A percentile compares a stretch with the other conserved stretches of the same genome.
These are phyloP conservation scores for Polietes domitor DNA, from an alignment of 2,888 invertebrate species.

Conservation along the genomic window DNA sequence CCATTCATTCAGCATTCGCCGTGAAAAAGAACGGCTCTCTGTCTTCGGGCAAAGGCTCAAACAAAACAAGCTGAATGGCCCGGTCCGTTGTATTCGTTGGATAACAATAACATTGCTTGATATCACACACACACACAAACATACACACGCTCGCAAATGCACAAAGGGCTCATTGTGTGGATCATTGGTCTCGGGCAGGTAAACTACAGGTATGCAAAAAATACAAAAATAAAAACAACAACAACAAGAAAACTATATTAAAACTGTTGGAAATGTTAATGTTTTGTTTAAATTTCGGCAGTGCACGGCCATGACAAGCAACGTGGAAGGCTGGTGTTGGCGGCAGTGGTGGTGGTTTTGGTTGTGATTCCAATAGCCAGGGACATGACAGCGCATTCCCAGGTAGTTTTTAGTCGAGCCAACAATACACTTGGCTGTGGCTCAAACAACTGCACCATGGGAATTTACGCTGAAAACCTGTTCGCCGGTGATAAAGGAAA, in stretches of 20 bases:
- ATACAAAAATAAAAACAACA: neutral
- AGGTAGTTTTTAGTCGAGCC: neutral
- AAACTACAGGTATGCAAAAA: constrained; percentile 57
- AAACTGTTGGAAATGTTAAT: constrained; percentile 34
- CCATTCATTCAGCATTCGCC: constrained; percentile 29
- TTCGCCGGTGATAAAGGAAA: constrained; percentile 49
- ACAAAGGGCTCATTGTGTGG: constrained; percentile 12
- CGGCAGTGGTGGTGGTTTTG: constrained; percentile 36
- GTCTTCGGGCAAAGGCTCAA: neutral
- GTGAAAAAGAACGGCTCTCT: neutral
- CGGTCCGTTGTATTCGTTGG: neutral
- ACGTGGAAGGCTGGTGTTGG: neutral
- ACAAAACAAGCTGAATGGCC: constrained; percentile 2
- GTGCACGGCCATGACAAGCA: neutral
- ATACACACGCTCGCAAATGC: neutral
- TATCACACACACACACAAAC: constrained; percentile 6
- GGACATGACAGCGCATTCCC: neutral
- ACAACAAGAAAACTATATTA: neutral
- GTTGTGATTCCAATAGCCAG: constrained; percentile 55
- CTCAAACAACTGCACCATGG: constrained; percentile 53
- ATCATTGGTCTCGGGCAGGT: constrained; percentile 34
- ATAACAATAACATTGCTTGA: constrained; percentile 28
- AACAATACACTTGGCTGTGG: constrained; percentile 52
- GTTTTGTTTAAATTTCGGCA: constrained; percentile 36
- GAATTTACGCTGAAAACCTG: constrained; percentile 66